Conservation (phyloP, 2,888 invertebrate genomes). For the Gryllus longicercus region DNA sequence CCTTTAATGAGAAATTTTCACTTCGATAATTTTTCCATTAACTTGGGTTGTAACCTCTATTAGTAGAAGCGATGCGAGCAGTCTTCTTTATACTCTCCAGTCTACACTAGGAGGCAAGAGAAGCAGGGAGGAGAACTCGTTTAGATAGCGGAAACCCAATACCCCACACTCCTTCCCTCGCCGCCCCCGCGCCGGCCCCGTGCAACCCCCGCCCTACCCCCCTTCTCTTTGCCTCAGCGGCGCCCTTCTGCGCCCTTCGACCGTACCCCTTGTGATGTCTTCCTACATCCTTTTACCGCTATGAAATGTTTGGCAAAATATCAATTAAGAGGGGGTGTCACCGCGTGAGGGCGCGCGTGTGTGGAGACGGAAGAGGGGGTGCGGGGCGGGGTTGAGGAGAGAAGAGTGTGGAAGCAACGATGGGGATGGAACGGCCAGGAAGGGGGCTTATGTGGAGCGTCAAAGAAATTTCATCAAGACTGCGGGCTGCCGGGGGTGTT, state of each 20-base stretch:
- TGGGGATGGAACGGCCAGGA: neutral
- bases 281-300: constrained; percentile 19
- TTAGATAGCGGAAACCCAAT: constrained; percentile 24
- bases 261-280: neutral
- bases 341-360: neutral
- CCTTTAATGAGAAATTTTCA: constrained; percentile 45
- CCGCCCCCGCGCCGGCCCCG: neutral
- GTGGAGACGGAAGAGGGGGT: neutral
- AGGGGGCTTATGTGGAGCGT: constrained; percentile 23
- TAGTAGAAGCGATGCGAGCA: constrained; percentile 39
- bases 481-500: neutral
- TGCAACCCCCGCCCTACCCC: neutral
- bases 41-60: constrained; percentile 42
- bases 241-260: constrained; percentile 17
- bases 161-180: constrained; percentile 2
- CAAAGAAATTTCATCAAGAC: constrained; percentile 32
- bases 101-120: constrained; percentile 27
- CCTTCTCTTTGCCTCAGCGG: neutral
- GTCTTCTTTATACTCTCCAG: constrained; percentile 36
- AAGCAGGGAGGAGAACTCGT: constrained; percentile 20
- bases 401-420: neutral
- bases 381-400: neutral
- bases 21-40: constrained; percentile 45
- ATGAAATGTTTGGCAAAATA: constrained; percentile 33
- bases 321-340: constrained; percentile 32